Evolutionary conservation across 2,113 vertebrate genomes (phyloP).

Genomic region (Microtus montanus): DNA sequence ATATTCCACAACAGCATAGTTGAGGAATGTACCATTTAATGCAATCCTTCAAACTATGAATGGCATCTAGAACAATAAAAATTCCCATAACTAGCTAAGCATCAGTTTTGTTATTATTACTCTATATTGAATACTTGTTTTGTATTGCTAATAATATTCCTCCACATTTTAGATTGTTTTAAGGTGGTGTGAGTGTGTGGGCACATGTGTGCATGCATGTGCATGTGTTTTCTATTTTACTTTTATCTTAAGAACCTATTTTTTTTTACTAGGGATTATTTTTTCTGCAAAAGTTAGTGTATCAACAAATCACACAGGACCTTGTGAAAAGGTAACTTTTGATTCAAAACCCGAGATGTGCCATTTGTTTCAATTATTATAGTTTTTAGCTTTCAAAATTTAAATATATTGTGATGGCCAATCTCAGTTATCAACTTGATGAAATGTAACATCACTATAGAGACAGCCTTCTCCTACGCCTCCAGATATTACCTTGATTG

Average conservation of each 20-base stretch:
- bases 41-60: background rate
- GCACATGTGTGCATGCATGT: background rate
- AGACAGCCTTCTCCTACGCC: background rate
- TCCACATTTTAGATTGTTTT: background rate
- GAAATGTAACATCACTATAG: background rate
- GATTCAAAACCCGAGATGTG: background rate
- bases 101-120: background rate
- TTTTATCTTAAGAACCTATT: background rate
- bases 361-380: slow-evolving; percentile 31
- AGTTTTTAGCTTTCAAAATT: background rate
- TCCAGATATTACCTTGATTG: background rate
- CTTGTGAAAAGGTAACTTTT: background rate
- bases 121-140: background rate
- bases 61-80: background rate
- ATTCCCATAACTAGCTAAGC: background rate
- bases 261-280: background rate
- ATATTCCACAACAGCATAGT: too few species aligned
- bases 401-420: background rate
- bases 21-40: background rate
- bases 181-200: background rate
- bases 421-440: background rate
- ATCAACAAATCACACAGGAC: background rate
- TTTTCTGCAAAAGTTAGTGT: background rate
- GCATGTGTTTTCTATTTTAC: background rate
- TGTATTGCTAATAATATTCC: background rate